Evolutionary conservation across 2,113 vertebrate genomes (phyloP).

Genomic region (Chiloscyllium plagiosum): DNA sequence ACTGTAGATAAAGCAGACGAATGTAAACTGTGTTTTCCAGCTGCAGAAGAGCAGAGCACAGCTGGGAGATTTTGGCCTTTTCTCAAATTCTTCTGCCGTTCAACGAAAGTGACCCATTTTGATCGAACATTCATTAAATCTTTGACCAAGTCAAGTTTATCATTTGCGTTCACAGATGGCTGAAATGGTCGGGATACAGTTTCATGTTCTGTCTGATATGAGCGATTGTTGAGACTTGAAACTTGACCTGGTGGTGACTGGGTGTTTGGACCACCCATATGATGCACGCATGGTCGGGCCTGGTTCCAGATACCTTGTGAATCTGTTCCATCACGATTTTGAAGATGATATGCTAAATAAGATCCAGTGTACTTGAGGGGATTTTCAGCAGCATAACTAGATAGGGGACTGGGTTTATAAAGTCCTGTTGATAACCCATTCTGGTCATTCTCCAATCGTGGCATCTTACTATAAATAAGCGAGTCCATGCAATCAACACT

Average conservation of each 20-base stretch:
- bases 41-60: background rate
- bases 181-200: background rate
- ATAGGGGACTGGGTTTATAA: constrained; percentile 48
- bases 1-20: constrained; percentile 42
- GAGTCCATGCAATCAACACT: constrained; percentile 52
- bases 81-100: constrained; percentile 44
- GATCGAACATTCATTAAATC: constrained; percentile 50
- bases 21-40: background rate
- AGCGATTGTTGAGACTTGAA: constrained; percentile 46
- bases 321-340: constrained; percentile 49
- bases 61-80: constrained; percentile 46
- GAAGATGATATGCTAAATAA: constrained; percentile 65
- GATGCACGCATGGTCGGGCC: constrained; percentile 44
- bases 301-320: constrained; percentile 55
- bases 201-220: constrained; percentile 53
- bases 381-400: constrained; percentile 48
- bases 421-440: constrained; percentile 42
- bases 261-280: constrained; percentile 47
- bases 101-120: constrained; percentile 49
- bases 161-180: constrained; percentile 23
- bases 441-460: constrained; percentile 53
- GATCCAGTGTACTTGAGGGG: constrained; percentile 59
- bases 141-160: constrained; percentile 43
- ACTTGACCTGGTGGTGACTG: constrained; percentile 51
- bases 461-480: constrained; percentile 59